Percentiles rank a stretch among this genome's conserved stretches.
Conservation (phyloP, 2,888 invertebrate genomes). For the Miltochrista miniata region DNA sequence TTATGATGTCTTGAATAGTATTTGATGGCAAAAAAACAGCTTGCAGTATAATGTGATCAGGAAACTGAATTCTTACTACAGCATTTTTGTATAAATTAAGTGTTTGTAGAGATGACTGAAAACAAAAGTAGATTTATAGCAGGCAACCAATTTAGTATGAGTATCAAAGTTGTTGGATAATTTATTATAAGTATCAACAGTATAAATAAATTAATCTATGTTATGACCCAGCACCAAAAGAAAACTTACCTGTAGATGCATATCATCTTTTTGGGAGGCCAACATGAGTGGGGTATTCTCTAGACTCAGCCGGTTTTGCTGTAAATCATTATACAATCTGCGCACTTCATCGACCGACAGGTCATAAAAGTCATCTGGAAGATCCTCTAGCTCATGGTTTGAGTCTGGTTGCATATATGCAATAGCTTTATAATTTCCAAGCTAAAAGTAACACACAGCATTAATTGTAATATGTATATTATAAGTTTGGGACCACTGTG, state of each 20-base stretch:
- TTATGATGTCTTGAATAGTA: constrained; percentile 86
- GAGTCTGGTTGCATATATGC: constrained; percentile 86
- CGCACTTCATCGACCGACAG: constrained; percentile 92
- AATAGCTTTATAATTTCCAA: constrained; percentile 90
- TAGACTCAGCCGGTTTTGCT: constrained; percentile 84
- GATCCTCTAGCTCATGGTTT: constrained; percentile 86
- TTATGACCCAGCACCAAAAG: too few relatives aligned
- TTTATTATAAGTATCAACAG: too few relatives aligned
- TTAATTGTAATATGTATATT: background rate
- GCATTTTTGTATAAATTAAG: constrained; percentile 89
- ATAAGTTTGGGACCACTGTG: too few relatives aligned
- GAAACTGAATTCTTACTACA: constrained; percentile 93
- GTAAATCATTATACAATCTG: constrained; percentile 88
- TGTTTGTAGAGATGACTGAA: constrained; percentile 65
- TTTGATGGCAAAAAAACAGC: constrained; percentile 92
- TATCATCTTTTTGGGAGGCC: constrained; percentile 51
- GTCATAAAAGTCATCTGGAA: constrained; percentile 95
- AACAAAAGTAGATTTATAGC: constrained; percentile 17
- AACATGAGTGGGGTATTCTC: constrained; percentile 91
- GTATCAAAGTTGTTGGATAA: too few relatives aligned
- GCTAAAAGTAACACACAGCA: constrained; percentile 61
- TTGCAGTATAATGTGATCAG: constrained; percentile 93
- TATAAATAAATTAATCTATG: too few relatives aligned
- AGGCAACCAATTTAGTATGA: too few relatives aligned
- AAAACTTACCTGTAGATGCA: constrained; percentile 53